Conservation (phyloP, 2,888 invertebrate species). For the Callinectes sapidus region DNA sequence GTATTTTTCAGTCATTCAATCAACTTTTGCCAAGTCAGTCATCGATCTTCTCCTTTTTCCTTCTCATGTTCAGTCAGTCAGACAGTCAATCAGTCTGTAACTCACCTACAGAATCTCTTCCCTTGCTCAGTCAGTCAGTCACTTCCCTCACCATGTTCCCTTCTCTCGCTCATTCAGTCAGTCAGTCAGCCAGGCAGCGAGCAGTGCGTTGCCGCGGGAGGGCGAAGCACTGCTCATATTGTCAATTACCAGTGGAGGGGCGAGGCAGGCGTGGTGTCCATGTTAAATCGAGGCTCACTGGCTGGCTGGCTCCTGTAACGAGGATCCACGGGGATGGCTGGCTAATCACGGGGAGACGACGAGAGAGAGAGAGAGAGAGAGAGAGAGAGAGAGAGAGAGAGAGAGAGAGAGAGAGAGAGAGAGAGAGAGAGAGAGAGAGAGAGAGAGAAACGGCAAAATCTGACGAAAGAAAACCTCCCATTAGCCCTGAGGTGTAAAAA, state of each 20-base stretch:
- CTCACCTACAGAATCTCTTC: too few species aligned
- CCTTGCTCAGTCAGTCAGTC: too few species aligned
- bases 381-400: constrained; percentile 31
- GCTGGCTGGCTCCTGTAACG: background rate
- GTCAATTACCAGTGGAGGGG: constrained; percentile 29
- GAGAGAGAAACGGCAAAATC: background rate
- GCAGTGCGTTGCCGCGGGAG: background rate
- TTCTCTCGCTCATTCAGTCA: too few species aligned
- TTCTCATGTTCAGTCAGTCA: too few species aligned
- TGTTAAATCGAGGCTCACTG: constrained; percentile 30
- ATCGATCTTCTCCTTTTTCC: too few species aligned
- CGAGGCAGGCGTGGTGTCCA: background rate
- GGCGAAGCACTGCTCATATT: constrained; percentile 14
- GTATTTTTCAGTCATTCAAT: too few species aligned
- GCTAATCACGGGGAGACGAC: background rate
- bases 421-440: constrained; percentile 34
- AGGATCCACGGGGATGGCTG: background rate
- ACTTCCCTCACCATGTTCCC: too few species aligned
- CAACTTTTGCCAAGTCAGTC: too few species aligned
- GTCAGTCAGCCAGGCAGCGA: background rate
- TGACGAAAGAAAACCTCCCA: constrained; percentile 3
- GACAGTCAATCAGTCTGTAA: too few species aligned
- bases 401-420: constrained; percentile 21
- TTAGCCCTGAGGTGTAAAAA: constrained; percentile 13
- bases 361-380: constrained; percentile 15